Conservation (phyloP, 1,140 invertebrate genomes). For the Drosophila auraria region DNA sequence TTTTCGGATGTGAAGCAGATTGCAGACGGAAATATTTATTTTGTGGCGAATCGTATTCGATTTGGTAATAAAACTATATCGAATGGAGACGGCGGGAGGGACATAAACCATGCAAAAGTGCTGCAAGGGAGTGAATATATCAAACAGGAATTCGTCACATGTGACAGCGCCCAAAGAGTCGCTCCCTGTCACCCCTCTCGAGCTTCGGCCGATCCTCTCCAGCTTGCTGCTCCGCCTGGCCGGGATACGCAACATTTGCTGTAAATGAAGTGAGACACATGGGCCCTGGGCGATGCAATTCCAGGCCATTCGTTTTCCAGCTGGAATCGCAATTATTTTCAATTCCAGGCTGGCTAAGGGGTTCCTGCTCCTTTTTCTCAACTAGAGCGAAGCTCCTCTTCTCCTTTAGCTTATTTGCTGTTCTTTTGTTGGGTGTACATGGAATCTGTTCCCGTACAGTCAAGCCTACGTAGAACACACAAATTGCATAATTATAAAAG, state of each 20-base stretch:
- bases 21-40: slow-evolving; percentile 35
- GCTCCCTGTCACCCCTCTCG: slow-evolving; percentile 4
- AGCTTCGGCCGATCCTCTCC: slow-evolving; percentile 6
- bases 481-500: too few species aligned
- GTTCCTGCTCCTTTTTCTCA: slow-evolving; percentile 30
- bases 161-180: slow-evolving; percentile 25
- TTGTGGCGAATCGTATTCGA: slow-evolving; percentile 59
- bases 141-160: slow-evolving; percentile 72
- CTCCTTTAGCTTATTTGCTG: slow-evolving; percentile 5
- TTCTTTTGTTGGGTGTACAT: slow-evolving; percentile 16
- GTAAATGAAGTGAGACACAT: slow-evolving; percentile 62
- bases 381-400: slow-evolving; percentile 26
- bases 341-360: slow-evolving; percentile 33
- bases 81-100: not conserved
- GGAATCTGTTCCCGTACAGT: slow-evolving; percentile 17
- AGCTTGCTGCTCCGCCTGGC: slow-evolving; percentile 4
- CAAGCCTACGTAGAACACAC: too few species aligned
- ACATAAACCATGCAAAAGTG: slow-evolving; percentile 2
- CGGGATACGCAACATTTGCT: slow-evolving; percentile 71
- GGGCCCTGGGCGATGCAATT: slow-evolving; percentile 27
- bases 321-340: slow-evolving; percentile 48
- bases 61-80: slow-evolving; percentile 57
- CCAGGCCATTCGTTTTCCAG: slow-evolving; percentile 33
- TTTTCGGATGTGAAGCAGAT: slow-evolving; percentile 42
- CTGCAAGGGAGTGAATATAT: slow-evolving; percentile 60